Percentiles rank a stretch among this genome's conserved stretches.
Conservation (phyloP, 2,888 invertebrate genomes). For the Coelinius sp. region DNA sequence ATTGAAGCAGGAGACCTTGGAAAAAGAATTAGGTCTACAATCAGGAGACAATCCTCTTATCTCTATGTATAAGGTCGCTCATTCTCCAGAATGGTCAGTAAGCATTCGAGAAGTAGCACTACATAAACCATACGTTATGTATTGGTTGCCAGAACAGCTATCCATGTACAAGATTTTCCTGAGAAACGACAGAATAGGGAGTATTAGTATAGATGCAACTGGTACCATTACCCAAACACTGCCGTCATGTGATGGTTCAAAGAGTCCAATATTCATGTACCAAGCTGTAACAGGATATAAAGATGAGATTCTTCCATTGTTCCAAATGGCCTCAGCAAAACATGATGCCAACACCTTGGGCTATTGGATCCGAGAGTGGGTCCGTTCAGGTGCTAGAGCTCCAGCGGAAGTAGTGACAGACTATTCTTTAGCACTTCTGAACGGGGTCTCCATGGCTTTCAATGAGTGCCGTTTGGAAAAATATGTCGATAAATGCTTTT, state of each 20-base stretch:
- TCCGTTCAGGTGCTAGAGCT: conserved; percentile 43
- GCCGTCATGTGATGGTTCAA: conserved; percentile 35
- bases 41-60: conserved; percentile 29
- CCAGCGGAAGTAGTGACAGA: conserved; percentile 47
- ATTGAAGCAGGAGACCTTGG: conserved; percentile 39
- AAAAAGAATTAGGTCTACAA: conserved; percentile 39
- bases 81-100: conserved; percentile 36
- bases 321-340: conserved; percentile 51
- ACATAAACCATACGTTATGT: conserved; percentile 43
- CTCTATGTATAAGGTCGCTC: conserved; percentile 40
- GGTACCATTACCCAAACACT: conserved; percentile 41
- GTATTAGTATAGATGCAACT: conserved; percentile 51
- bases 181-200: conserved; percentile 36
- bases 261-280: conserved; percentile 47
- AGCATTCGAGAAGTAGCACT: conserved; percentile 42
- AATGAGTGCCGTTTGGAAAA: conserved; percentile 43
- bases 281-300: conserved; percentile 43
- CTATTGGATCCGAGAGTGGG: conserved; percentile 49
- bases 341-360: conserved; percentile 48
- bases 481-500: conserved; percentile 44
- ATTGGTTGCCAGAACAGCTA: conserved; percentile 46
- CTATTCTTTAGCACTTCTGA: conserved; percentile 48
- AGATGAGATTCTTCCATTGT: conserved; percentile 47
- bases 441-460: conserved; percentile 45
- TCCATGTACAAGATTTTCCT: conserved; percentile 42